Base-by-base conservation (phyloP, 2,113 vertebrate species). In the Clarias batrachus region DNA sequence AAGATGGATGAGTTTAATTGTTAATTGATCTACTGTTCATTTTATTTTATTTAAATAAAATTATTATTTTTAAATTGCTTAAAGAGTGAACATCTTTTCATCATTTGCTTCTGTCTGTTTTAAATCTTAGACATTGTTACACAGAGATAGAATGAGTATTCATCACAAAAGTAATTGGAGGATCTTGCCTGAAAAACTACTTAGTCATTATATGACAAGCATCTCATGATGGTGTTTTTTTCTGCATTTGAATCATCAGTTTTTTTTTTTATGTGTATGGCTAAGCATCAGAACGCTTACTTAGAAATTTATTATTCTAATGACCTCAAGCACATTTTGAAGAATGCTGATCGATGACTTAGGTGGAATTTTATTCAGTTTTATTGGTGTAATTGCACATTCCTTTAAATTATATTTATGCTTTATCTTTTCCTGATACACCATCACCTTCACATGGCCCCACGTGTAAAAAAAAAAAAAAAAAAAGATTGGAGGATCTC, bases 101-200 rank as follows among this genome's bases (percentile, higher is more conserved):
- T 14, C 7, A 48, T 74, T 48, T 74, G 37, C 21, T 52, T 65
- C 62, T 81, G 80, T 37, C 60, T 66, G 37, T 82, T 82, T 82
- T 63, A 66, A 68, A 68, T n/a, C n/a, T 56, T 21, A 27, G 23
- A 77, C 48, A 77, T 25, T 52, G 25, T 73, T 76, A 52, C 4
- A 54, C 23, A 52, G 14, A 52, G 4, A 23, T 25, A 52, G 41
- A 74, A 48, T 78, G 7, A 78, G 14, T 65, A 54, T 13, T 56
- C n/a, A 48, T 66, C 23, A 82, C 37, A 65, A 48, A 48, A 52
- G 33, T 48, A 17, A 63, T 33, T 13, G 12, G 11, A 17, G 4
- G 1, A n/a, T 66, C 23, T 12, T 4, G 6, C 19, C 33, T 48
- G 33, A 52, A 82, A 41, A 65, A 63, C 19, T 41, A 25, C 21